Percentiles rank a stretch among this genome's conserved stretches.
Evolutionary conservation across 1,140 invertebrate species (phyloP).

Genomic region (Octopus bimaculoides): DNA sequence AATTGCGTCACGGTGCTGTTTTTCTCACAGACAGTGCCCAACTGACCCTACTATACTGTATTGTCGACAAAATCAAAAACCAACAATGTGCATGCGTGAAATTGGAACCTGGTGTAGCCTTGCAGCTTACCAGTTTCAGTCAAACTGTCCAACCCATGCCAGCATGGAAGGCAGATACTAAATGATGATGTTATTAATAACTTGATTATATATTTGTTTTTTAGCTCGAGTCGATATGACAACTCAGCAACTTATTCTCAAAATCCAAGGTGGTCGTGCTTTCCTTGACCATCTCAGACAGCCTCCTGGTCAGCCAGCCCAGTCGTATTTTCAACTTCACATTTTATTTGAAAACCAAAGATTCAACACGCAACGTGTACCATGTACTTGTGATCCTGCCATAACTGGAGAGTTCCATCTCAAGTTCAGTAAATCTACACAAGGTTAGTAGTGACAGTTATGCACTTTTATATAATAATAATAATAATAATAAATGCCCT

Average conservation of each 20-base stretch:
- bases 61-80: too few species aligned
- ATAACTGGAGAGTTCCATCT: background rate
- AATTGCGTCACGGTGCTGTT: too few species aligned
- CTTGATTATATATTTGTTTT: too few species aligned
- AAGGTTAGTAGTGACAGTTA: background rate
- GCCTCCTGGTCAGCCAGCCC: background rate
- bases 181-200: too few species aligned
- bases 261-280: background rate
- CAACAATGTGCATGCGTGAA: too few species aligned
- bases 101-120: too few species aligned
- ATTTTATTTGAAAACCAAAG: background rate
- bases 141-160: too few species aligned
- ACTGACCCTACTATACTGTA: too few species aligned
- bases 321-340: background rate
- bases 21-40: too few species aligned
- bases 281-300: background rate
- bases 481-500: background rate
- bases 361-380: background rate
- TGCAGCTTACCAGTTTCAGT: too few species aligned
- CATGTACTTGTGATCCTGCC: background rate
- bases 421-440: background rate
- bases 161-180: too few species aligned
- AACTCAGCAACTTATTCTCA: background rate
- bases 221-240: too few species aligned
- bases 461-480: background rate